phyloP scores from a whole-genome alignment of 2,888 invertebrate species.

The Phaonia tiefii region DNA sequence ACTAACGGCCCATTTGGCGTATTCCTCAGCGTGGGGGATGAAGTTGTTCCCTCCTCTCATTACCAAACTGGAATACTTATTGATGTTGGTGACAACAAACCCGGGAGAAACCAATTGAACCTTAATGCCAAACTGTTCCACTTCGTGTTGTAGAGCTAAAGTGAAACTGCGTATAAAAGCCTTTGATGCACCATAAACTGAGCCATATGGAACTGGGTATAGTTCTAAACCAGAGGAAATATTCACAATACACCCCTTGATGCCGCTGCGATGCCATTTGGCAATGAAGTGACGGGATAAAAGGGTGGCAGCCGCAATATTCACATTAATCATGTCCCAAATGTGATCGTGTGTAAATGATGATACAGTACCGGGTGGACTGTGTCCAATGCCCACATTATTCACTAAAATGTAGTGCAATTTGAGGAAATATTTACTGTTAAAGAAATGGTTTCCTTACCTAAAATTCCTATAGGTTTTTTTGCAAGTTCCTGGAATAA shows the following conservation, averaged over 20 bases:
- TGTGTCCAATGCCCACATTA: slow-evolving; percentile 78
- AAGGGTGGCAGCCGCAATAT: slow-evolving; percentile 90
- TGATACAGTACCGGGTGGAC: slow-evolving; percentile 88
- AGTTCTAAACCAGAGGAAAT: slow-evolving; percentile 93
- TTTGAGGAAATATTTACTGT: slow-evolving; percentile 85
- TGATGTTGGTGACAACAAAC: slow-evolving; percentile 89
- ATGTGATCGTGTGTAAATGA: slow-evolving; percentile 86
- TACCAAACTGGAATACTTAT: slow-evolving; percentile 87
- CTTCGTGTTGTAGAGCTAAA: slow-evolving; percentile 89
- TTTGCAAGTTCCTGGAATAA: slow-evolving; percentile 86
- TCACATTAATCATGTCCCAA: slow-evolving; percentile 91
- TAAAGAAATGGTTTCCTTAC: slow-evolving; percentile 81
- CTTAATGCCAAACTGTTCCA: slow-evolving; percentile 86
- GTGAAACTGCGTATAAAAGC: slow-evolving; percentile 89
- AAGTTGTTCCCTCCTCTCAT: slow-evolving; percentile 84
- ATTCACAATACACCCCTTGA: slow-evolving; percentile 91
- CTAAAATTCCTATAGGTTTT: slow-evolving; percentile 90
- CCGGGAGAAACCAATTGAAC: slow-evolving; percentile 91
- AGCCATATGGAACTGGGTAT: slow-evolving; percentile 91
- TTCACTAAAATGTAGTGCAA: slow-evolving; percentile 86
- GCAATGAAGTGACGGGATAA: slow-evolving; percentile 89
- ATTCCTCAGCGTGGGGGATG: slow-evolving; percentile 85
- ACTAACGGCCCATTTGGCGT: slow-evolving; percentile 87
- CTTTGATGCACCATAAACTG: slow-evolving; percentile 94
- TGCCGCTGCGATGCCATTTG: slow-evolving; percentile 86